Conservation (phyloP, 2,888 invertebrate genomes). For the Epirrhoe alternata region DNA sequence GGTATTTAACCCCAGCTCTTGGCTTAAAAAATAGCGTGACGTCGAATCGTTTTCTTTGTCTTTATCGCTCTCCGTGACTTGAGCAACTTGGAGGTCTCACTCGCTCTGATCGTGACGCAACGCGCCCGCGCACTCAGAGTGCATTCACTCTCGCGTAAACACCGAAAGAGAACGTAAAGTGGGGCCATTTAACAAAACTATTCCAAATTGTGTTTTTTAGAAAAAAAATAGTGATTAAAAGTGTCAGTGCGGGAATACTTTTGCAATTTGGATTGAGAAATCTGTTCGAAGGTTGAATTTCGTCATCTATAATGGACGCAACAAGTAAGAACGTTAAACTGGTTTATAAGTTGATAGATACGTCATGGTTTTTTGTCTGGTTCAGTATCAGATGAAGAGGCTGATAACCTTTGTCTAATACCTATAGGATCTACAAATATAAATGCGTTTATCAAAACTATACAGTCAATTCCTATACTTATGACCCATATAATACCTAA, state of each 20-base stretch:
- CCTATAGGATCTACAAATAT: background rate
- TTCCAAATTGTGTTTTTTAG: background rate
- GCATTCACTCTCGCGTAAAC: conserved; percentile 78
- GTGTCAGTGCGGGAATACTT: conserved; percentile 45
- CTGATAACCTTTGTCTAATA: conserved; percentile 2
- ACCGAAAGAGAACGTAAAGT: conserved; percentile 62
- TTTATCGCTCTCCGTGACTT: conserved; percentile 46
- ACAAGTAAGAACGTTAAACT: conserved; percentile 73
- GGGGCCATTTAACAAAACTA: conserved; percentile 9
- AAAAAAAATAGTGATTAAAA: conserved; percentile 30
- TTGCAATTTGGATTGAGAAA: conserved; percentile 57
- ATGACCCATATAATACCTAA: too few species aligned
- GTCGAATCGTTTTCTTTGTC: conserved; percentile 50
- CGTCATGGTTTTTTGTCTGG: conserved; percentile 30
- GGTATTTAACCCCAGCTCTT: conserved; percentile 15
- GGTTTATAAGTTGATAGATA: conserved; percentile 50
- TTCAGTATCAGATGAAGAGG: background rate
- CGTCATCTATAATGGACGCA: conserved; percentile 78
- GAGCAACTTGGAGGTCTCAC: conserved; percentile 48
- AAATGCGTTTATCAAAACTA: background rate
- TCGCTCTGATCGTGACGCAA: conserved; percentile 63
- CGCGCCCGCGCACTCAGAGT: conserved; percentile 62
- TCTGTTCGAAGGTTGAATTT: conserved; percentile 73
- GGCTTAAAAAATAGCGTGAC: conserved; percentile 34
- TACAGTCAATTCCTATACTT: too few species aligned